phyloP scores from a whole-genome alignment of 2,888 invertebrate genomes.

The Eupithecia pulchellata region DNA sequence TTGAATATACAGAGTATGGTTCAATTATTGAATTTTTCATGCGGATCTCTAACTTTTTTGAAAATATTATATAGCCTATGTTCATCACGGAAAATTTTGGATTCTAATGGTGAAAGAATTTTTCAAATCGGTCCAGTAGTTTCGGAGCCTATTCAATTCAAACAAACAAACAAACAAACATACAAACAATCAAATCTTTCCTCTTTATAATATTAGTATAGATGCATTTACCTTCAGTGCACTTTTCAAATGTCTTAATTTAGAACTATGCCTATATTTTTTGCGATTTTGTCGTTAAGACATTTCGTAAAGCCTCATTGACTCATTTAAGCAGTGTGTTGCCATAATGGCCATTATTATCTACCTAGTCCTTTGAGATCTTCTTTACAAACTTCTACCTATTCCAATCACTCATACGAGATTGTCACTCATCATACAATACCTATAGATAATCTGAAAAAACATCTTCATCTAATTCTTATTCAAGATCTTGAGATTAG shows the following conservation, averaged over 20 bases:
- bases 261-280: not conserved
- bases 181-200: too few species aligned
- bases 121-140: too few species aligned
- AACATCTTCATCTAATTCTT: not conserved
- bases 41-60: too few species aligned
- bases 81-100: too few species aligned
- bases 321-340: not conserved
- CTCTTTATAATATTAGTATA: too few species aligned
- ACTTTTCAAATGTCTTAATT: slow-evolving; percentile 20
- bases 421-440: too few species aligned
- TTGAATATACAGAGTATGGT: too few species aligned
- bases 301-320: not conserved
- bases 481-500: not conserved
- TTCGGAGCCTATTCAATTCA: too few species aligned
- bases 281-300: not conserved
- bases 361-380: not conserved
- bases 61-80: too few species aligned
- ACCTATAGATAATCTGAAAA: not conserved
- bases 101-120: too few species aligned
- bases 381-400: not conserved
- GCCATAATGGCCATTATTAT: not conserved
- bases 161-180: too few species aligned
- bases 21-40: too few species aligned
- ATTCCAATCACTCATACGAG: not conserved
- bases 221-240: slow-evolving; percentile 17